Evolutionary conservation across 30 jellyfish, hydroid and myxozoan species (phyloP), one percentile per base, ranked within the genome.

Genomic region (Pseudorhiza aurosa): DNA sequence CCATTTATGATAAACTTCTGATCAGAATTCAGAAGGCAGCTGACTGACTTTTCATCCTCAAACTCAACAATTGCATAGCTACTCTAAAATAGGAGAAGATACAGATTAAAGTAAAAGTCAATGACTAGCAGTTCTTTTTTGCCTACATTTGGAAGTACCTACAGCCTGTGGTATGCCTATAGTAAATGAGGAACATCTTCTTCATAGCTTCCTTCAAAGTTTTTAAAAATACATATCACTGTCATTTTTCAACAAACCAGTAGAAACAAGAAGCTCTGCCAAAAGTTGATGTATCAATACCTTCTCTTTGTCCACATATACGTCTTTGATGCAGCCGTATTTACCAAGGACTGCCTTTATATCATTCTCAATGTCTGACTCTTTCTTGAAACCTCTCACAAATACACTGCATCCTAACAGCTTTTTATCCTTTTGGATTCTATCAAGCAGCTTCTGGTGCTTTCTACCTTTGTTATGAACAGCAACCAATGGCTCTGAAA

Each of bases 221-320:
- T n/a, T n/a, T n/a, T n/a, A n/a, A n/a, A n/a, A n/a, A n/a, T n/a
- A n/a, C n/a, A n/a, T n/a, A n/a, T n/a, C n/a, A n/a, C n/a, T n/a
- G n/a, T n/a, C n/a, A n/a, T n/a, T n/a, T n/a, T n/a, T n/a, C n/a
- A n/a, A n/a, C n/a, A n/a, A n/a, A n/a, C n/a, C 12, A 10, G 14
- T 7, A 8, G 18, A n/a, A n/a, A n/a, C n/a, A n/a, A n/a, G n/a
- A n/a, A n/a, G n/a, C n/a, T n/a, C n/a, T n/a, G n/a, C 36, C 30
- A 25, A 14, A 24, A 39, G n/a, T 5, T 62, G 62, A 32, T 1
- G 28, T 15, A 65, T 65, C 10, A 51, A 21, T 76, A 89, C 97
- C 91, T 65, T 72, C 33, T 89, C 90, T 70, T 89, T 89, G 71
- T 89, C 97, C 51, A 89, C 93, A 59, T 89, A 89, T n/a, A 89